A percentile compares a stretch with the other conserved stretches of the same genome.
Conservation (phyloP, 2,888 invertebrate species). For the Lypha dubia region DNA sequence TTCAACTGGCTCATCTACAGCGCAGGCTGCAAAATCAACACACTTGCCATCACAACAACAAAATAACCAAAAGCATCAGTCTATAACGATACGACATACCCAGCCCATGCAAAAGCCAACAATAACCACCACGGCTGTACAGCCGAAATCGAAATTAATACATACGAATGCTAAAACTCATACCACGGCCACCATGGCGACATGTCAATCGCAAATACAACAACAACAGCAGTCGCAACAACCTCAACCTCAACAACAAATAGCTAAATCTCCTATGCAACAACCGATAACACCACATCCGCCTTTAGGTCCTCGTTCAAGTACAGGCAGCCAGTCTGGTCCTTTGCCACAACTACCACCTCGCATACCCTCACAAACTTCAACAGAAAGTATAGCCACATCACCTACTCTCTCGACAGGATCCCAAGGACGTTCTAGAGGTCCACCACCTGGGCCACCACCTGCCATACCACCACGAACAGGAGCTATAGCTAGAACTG, state of each 20-base stretch:
- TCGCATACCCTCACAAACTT: constrained; percentile 81
- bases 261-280: constrained; percentile 52
- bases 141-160: constrained; percentile 79
- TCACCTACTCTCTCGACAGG: constrained; percentile 74
- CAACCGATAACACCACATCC: constrained; percentile 54
- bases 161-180: constrained; percentile 64
- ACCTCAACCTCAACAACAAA: constrained; percentile 37
- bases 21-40: constrained; percentile 63
- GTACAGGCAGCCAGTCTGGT: constrained; percentile 65
- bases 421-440: constrained; percentile 76
- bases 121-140: constrained; percentile 82
- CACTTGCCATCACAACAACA: constrained; percentile 71
- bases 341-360: constrained; percentile 82
- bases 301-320: constrained; percentile 64
- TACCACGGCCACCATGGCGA: constrained; percentile 63
- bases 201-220: constrained; percentile 57
- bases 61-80: constrained; percentile 74
- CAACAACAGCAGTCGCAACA: constrained; percentile 51
- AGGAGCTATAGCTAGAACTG: constrained; percentile 80
- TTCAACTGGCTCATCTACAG: constrained; percentile 21
- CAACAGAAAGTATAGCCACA: constrained; percentile 78
- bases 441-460: constrained; percentile 81
- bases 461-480: constrained; percentile 83
- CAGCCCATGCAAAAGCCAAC: constrained; percentile 82
- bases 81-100: constrained; percentile 81